A percentile compares a stretch with the other conserved stretches of the same genome.
Conservation (phyloP, 2,888 invertebrate genomes). For the Acleris laterana region DNA sequence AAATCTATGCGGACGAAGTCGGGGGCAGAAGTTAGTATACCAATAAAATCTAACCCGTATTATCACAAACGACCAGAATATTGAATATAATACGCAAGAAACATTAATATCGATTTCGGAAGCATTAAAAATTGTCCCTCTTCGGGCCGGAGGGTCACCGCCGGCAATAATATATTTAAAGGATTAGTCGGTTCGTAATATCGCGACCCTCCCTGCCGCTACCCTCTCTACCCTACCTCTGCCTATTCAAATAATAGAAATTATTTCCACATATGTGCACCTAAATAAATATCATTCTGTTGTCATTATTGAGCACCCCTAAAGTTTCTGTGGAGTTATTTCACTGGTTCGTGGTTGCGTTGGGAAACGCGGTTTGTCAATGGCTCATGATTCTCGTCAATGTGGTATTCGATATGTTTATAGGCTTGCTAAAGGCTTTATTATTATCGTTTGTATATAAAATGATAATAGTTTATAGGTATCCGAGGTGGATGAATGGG, state of each 20-base stretch:
- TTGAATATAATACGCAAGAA: slow-evolving; percentile 55
- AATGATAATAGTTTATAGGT: too few species aligned
- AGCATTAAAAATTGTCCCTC: slow-evolving; percentile 74
- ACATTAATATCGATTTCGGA: slow-evolving; percentile 75
- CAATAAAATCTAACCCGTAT: slow-evolving; percentile 3
- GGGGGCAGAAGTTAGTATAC: too few species aligned
- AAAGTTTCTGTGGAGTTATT: slow-evolving; percentile 70
- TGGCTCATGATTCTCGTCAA: slow-evolving; percentile 31
- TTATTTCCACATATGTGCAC: slow-evolving; percentile 84
- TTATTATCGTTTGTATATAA: too few species aligned
- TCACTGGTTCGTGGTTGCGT: slow-evolving; percentile 66
- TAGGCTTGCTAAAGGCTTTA: neutral
- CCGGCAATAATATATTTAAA: slow-evolving; percentile 83
- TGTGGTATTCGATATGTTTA: slow-evolving; percentile 11
- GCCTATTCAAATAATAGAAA: slow-evolving; percentile 83
- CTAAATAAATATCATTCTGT: slow-evolving; percentile 81
- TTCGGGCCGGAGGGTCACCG: slow-evolving; percentile 66
- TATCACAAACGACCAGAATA: slow-evolving; percentile 32
- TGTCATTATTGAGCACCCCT: slow-evolving; percentile 76
- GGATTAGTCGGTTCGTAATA: slow-evolving; percentile 82
- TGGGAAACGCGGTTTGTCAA: slow-evolving; percentile 55
- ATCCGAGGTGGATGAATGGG: too few species aligned
- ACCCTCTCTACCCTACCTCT: slow-evolving; percentile 48
- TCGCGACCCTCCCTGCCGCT: slow-evolving; percentile 63
- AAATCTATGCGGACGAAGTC: too few species aligned